A percentile compares a stretch with the other conserved stretches of the same genome.
These are phyloP conservation scores for Meteorus cinctellus DNA, from an alignment of 2,888 invertebrate genomes.

Conservation along the genomic window DNA sequence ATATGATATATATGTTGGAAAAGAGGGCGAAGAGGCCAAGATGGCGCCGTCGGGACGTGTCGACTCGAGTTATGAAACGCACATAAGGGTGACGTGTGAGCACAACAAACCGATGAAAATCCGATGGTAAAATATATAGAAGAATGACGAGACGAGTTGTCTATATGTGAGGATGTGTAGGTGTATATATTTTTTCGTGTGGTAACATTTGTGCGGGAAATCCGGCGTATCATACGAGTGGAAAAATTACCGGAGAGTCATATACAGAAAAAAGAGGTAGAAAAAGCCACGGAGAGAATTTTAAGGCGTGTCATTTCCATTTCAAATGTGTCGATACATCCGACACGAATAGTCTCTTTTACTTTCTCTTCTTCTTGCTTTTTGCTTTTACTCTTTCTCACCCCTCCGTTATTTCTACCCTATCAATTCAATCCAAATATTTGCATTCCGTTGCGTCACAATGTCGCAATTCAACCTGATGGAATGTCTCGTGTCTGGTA, in stretches of 20 bases:
- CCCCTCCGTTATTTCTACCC: conserved; percentile 12
- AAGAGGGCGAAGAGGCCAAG: conserved; percentile 56
- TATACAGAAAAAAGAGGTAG: conserved; percentile 26
- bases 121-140: conserved; percentile 25
- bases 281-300: conserved; percentile 46
- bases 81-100: conserved; percentile 45
- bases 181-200: conserved; percentile 8
- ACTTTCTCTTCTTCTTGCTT: not conserved
- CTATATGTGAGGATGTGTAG: not conserved
- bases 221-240: not conserved
- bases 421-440: conserved; percentile 29
- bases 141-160: conserved; percentile 35
- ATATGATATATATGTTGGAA: conserved; percentile 17
- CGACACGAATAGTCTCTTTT: conserved; percentile 25
- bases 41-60: conserved; percentile 61
- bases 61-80: conserved; percentile 63
- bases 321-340: conserved; percentile 58
- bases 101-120: conserved; percentile 26
- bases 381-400: not conserved
- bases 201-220: conserved; percentile 24
- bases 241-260: not conserved
- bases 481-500: conserved; percentile 53
- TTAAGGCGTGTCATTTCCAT: conserved; percentile 61
- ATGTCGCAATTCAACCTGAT: conserved; percentile 55
- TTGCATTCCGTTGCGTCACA: conserved; percentile 42